Base-by-base conservation (phyloP, 2,797 vertebrate genomes). In the Hapalemur alaotrensis region DNA sequence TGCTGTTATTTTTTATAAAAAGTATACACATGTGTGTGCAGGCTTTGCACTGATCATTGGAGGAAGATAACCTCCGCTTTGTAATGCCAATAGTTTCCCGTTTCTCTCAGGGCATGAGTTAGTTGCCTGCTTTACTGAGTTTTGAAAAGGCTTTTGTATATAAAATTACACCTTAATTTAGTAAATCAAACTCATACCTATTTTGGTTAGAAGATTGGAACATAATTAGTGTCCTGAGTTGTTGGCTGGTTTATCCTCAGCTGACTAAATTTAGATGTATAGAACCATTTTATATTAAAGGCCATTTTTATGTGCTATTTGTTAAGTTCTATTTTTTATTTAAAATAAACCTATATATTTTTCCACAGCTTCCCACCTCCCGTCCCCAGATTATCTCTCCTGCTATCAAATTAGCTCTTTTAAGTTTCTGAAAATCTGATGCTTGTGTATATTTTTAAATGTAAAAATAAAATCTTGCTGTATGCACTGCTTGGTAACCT, bases 131-230 rank as follows among this genome's bases (percentile, higher is more conserved):
- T 93, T 91, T 89, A 57, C 61, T 91, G 61, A 81, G 50, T 83
- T 96, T 95, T 97, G 69, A 93, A 97, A 97, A 96, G 67, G 54
- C 69, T 96, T 97, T 97, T 94, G 86, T 95, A 93, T 30, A 73
- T 96, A 95, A 95, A 98, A 97, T 95, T 95, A 75, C 11, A 94
- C 86, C 89, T 97, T 97, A 95, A 97, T 97, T 95, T 93, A 97
- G 81, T 82, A 91, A 95, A 82, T 95, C 90, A 94, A 97, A 91
- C 54, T 14, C 50, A 81, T 81, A 87, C 46, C 91, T 97, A 95
- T 92, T 98, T 97, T 95, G 61, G 89, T 97, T 84, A 94, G 67
- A 95, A 76, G 69, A 93, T 2, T 96, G 85, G 92, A 91, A 89
- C 35, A 90, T 97, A 97, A 97, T 96, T 95, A 96, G 80, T 94